These are phyloP conservation scores for Actinemys pallida DNA, from an alignment of 2,113 vertebrate genomes.

Conservation along the genomic window DNA sequence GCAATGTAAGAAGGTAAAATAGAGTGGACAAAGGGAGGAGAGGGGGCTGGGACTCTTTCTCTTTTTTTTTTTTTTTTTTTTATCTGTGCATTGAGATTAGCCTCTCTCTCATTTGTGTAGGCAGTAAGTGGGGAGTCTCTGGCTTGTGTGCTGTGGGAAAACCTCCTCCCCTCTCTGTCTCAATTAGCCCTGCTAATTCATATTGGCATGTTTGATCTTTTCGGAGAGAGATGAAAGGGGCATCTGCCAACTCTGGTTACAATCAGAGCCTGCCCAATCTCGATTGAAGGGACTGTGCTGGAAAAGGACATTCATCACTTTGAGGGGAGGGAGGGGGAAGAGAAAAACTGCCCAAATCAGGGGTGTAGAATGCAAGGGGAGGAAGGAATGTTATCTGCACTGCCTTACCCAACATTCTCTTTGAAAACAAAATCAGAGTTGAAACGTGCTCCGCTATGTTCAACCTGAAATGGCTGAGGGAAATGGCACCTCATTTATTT, in stretches of 20 bases:
- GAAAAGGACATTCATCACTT: conserved; percentile 2
- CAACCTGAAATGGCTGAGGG: background rate
- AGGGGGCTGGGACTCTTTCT: background rate
- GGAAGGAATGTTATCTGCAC: background rate
- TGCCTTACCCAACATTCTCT: background rate
- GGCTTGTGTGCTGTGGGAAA: conserved; percentile 73
- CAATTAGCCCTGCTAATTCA: conserved; percentile 56
- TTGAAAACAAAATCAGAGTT: background rate
- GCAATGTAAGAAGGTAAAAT: background rate
- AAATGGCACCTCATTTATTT: conserved; percentile 3
- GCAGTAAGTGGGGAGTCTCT: conserved; percentile 69
- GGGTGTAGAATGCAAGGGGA: background rate
- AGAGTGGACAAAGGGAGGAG: background rate
- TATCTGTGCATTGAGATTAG: background rate
- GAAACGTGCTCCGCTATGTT: background rate
- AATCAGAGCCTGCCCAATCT: background rate
- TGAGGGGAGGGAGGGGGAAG: background rate
- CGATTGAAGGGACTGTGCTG: background rate
- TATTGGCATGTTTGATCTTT: conserved; percentile 64
- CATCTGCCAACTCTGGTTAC: conserved; percentile 56
- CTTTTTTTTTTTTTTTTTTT: background rate
- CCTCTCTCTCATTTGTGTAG: conserved; percentile 1
- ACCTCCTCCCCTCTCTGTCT: background rate
- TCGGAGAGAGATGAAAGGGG: conserved; percentile 55
- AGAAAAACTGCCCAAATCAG: background rate